Percentiles rank a stretch among this genome's conserved stretches.
These are phyloP conservation scores for Aspidapion aeneum DNA, from an alignment of 2,888 invertebrate species.

Conservation along the genomic window DNA sequence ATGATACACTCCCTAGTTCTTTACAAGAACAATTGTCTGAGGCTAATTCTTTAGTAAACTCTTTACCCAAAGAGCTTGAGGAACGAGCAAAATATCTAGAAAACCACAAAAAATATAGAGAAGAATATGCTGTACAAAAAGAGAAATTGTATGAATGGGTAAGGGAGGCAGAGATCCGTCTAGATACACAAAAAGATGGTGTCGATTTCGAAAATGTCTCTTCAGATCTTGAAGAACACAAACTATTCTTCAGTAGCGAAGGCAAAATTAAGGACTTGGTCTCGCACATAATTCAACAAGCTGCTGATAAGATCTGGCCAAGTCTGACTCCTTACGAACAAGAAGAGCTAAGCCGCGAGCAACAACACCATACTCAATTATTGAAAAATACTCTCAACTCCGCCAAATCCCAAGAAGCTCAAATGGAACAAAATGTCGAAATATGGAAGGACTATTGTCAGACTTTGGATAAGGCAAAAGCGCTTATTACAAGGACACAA, in stretches of 20 bases:
- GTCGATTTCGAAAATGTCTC: slow-evolving; percentile 85
- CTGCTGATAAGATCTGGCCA: slow-evolving; percentile 86
- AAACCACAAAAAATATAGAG: slow-evolving; percentile 70
- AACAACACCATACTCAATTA: slow-evolving; percentile 76
- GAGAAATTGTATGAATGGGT: slow-evolving; percentile 81
- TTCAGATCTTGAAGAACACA: slow-evolving; percentile 81
- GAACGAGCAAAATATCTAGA: slow-evolving; percentile 78
- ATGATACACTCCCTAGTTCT: slow-evolving; percentile 76
- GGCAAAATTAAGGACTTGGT: slow-evolving; percentile 74
- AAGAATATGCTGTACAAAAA: slow-evolving; percentile 72
- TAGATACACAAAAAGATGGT: slow-evolving; percentile 77
- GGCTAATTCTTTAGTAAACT: slow-evolving; percentile 72
- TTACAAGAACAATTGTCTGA: slow-evolving; percentile 82
- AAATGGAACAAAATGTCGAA: slow-evolving; percentile 77
- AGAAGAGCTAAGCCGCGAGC: slow-evolving; percentile 76
- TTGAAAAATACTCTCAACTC: slow-evolving; percentile 79
- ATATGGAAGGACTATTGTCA: slow-evolving; percentile 84
- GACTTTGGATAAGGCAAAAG: slow-evolving; percentile 71
- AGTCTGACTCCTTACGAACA: slow-evolving; percentile 78
- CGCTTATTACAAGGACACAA: slow-evolving; percentile 68
- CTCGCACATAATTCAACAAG: slow-evolving; percentile 76
- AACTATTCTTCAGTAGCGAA: slow-evolving; percentile 80
- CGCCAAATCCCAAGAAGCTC: slow-evolving; percentile 75
- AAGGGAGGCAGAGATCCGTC: slow-evolving; percentile 72
- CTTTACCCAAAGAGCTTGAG: slow-evolving; percentile 75